Evolutionary conservation across 2,888 invertebrate genomes (phyloP), one percentile per base, ranked within the genome.

Genomic region (Andricus curvator): DNA sequence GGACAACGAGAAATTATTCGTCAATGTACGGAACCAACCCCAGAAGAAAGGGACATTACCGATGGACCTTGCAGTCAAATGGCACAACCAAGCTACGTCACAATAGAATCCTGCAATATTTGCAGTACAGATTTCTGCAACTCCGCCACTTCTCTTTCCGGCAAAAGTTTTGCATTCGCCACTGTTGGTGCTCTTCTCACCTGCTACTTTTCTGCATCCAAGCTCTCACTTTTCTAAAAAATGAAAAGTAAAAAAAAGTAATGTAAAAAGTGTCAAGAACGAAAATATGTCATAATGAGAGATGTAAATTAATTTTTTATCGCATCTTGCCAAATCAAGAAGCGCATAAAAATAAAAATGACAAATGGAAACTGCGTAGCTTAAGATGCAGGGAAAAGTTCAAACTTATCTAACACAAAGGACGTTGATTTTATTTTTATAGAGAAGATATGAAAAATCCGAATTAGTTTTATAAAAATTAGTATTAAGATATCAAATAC

Each of bases 101-200:
- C 86, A 25, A 81, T 90, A 78, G 90, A 91, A 62, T 92, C 92
- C 62, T 92, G 92, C 80, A 85, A 92, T 82, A 90, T 91, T 81
- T 92, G 92, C 81, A 89, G 84, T 79, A 89, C 87, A 44, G 90
- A 92, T 85, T 86, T 89, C 37, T 92, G 92, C 83, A 92, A 92
- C 80, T 90, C 90, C 20, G 91, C 91, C 29, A 88, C 86, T 65
- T 86, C 86, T 41, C 81, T 87, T 65, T 88, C 89, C 44, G 84
- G 85, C 41, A 85, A 85, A 67, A 86, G 86, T 76, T 56, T 89
- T n/a, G 80, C 90, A 33, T 86, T 86, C 25, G 66, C 87, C 25
- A 81, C 78, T 44, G 77, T 86, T 1, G 77, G 89, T 44, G 83
- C 86, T 64, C 44, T 86, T 62, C 2, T 88, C 48, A 83, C 85